phyloP scores from a whole-genome alignment of 2,888 invertebrate species.

The Pachymerium ferrugineum region DNA sequence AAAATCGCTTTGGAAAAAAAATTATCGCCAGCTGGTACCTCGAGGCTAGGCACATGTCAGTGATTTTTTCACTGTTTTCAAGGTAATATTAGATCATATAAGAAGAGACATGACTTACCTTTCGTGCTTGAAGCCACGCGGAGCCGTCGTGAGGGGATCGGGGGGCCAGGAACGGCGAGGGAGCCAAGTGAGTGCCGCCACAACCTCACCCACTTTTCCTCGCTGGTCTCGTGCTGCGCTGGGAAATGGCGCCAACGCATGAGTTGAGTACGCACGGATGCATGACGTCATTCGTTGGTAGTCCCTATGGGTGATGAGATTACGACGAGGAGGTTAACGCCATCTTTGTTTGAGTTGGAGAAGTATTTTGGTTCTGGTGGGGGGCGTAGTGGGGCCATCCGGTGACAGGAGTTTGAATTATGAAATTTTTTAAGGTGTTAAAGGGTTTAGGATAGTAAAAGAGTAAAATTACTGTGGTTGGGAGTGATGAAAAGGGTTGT shows the following conservation, averaged over 20 bases:
- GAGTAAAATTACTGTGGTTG: no score
- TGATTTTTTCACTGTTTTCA: background rate
- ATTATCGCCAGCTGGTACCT: slow-evolving; percentile 10
- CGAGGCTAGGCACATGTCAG: slow-evolving; percentile 27
- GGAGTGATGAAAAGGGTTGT: no score
- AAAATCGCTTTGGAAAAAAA: background rate
- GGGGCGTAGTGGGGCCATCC: no score
- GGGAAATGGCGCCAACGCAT: slow-evolving; percentile 13
- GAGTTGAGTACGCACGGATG: background rate
- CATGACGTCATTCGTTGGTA: background rate
- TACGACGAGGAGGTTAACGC: background rate
- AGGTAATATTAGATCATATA: background rate
- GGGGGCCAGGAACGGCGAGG: slow-evolving; percentile 15
- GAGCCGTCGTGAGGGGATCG: slow-evolving; percentile 27
- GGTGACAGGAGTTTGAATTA: no score
- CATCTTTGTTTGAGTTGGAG: background rate
- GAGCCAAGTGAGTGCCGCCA: slow-evolving; percentile 25
- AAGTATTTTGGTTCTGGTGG: no score
- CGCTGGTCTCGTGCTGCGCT: slow-evolving; percentile 13
- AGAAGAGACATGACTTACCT: slow-evolving; percentile 19
- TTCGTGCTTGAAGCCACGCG: slow-evolving; percentile 16
- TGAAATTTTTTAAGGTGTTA: no score
- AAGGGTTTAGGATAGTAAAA: no score
- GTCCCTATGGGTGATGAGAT: background rate
- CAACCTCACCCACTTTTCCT: slow-evolving; percentile 18